These are phyloP conservation scores for Brachymystax lenok DNA, from an alignment of 2,797 vertebrate genomes.

Conservation along the genomic window DNA sequence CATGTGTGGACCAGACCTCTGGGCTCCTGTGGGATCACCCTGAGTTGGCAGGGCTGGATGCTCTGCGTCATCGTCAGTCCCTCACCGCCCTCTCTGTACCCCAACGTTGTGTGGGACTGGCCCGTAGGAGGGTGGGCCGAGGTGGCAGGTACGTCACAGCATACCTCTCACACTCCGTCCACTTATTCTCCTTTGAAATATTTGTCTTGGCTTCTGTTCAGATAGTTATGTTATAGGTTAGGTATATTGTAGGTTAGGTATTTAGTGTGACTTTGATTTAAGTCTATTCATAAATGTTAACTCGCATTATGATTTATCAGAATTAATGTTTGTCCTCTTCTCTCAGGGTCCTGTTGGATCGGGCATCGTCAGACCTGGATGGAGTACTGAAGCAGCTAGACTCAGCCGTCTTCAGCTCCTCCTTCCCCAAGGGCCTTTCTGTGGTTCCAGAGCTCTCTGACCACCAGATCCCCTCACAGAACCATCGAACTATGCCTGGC, in stretches of 20 bases:
- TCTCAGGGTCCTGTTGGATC: conserved; percentile 86
- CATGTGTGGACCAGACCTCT: conserved; percentile 78
- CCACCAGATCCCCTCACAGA: conserved; percentile 79
- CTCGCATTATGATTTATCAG: too few species aligned
- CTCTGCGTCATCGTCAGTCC: conserved; percentile 82
- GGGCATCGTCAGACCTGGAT: conserved; percentile 83
- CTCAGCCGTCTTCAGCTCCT: conserved; percentile 80
- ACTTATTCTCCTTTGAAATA: neutral
- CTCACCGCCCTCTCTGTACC: conserved; percentile 87
- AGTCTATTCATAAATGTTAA: too few species aligned
- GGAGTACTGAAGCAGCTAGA: conserved; percentile 83
- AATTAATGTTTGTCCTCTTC: neutral
- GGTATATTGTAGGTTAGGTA: too few species aligned
- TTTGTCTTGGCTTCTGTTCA: too few species aligned
- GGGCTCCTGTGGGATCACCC: conserved; percentile 63
- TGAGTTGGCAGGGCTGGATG: conserved; percentile 77
- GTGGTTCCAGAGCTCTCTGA: conserved; percentile 76
- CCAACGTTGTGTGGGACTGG: conserved; percentile 84
- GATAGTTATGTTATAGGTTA: neutral
- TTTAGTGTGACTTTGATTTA: too few species aligned
- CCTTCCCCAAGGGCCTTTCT: conserved; percentile 65
- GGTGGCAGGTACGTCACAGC: conserved; percentile 83
- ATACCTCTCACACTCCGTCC: too few species aligned
- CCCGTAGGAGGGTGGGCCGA: conserved; percentile 85
- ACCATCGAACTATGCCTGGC: conserved; percentile 72